These are phyloP conservation scores for Syncerus caffer DNA, from an alignment of 2,797 vertebrate species.

Conservation along the genomic window DNA sequence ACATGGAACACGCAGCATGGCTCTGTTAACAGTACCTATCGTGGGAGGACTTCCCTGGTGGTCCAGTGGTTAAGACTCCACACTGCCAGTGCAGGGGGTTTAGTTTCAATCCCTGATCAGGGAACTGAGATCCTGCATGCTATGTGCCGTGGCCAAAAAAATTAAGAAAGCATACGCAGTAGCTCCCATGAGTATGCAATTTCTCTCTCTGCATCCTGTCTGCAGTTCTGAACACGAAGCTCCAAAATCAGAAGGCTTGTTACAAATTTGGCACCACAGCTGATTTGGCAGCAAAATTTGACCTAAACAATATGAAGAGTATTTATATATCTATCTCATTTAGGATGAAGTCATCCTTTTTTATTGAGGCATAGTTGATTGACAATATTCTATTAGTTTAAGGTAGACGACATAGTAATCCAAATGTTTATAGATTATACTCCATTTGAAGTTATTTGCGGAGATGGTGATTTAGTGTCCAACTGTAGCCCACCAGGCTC, in stretches of 20 bases:
- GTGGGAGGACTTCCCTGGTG: background rate
- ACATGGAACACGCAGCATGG: background rate
- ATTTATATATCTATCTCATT: background rate
- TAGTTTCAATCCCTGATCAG: background rate
- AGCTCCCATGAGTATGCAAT: background rate
- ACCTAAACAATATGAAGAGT: background rate
- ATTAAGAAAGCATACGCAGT: background rate
- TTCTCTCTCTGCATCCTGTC: background rate
- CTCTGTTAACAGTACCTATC: background rate
- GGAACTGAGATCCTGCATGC: background rate
- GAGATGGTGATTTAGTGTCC: background rate
- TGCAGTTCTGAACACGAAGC: background rate
- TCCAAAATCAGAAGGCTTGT: background rate
- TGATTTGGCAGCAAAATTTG: background rate
- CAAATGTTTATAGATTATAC: background rate
- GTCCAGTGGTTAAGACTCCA: background rate
- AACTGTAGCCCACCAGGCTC: background rate
- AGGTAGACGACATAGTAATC: background rate
- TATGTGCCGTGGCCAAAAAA: background rate
- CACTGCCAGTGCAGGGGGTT: background rate
- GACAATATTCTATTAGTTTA: background rate
- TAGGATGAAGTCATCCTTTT: background rate
- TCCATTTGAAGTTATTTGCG: background rate
- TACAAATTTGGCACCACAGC: background rate
- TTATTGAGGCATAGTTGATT: background rate